Evolutionary conservation across 2,113 vertebrate genomes (phyloP), one percentile per base, ranked within the genome.

Genomic region (Brachionichthys hirsutus): DNA sequence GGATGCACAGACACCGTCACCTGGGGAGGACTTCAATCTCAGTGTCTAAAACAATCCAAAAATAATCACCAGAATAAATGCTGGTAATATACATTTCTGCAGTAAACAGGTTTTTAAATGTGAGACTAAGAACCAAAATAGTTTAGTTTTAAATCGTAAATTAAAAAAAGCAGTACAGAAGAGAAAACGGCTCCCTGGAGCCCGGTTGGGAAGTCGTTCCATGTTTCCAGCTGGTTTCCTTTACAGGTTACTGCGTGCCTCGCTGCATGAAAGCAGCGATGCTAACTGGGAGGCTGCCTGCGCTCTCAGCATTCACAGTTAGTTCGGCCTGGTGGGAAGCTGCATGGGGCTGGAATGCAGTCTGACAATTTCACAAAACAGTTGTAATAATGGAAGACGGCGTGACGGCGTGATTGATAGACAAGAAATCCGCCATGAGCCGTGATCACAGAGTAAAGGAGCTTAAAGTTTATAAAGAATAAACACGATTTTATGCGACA

Each of bases 261-360:
- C 42, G 24, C n/a, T 59, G 47, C 20, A 36, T 46, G 43, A 43
- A 69, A 77, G 62, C 41, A 70, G 42, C 3, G 0, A 12, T 14
- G 20, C 43, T 59, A 12, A n/a, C 61, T 61, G 24, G 24, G 24
- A 2, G 24, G 24, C 24, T 6, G 24, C 24, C 24, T 30, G 24
- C 24, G 24, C 63, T 62, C 70, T 68, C 61, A 48, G 24, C 50
- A 54, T 59, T 53, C 41, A 73, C 62, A 62, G 50, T 72, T 68
- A 79, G 59, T 76, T 77, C 73, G 76, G 75, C 79, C 71, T 76
- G 66, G 66, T 24, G 18, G 52, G 73, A 85, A 74, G 52, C 63
- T 67, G 74, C 73, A 72, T 0, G 42, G 50, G 77, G 67, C 76
- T 45, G 4, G 10, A n/a, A 77, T 70, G 62, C 67, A 72, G 75